Evolutionary conservation across 2,797 vertebrate genomes (phyloP), one percentile per base, ranked within the genome.

Genomic region (Danio aesculapii): DNA sequence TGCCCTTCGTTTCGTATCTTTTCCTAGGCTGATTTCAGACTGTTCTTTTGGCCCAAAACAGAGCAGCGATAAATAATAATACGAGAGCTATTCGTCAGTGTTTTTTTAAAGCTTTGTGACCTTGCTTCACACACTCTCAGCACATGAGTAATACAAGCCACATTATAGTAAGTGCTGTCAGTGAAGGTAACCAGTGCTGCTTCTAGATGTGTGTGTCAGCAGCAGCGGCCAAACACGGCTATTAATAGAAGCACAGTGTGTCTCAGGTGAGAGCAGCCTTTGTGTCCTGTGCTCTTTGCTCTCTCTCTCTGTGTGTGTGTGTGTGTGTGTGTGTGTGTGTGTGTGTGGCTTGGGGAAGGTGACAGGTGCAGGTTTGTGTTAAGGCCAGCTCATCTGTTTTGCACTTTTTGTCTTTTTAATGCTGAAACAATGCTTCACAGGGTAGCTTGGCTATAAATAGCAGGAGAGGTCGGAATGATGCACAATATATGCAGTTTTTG

Each of bases 181-280:
- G 74, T 82, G 68, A 71, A 82, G 81, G 75, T 63, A 82, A 82
- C 59, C 81, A 77, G 49, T 50, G 63, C 67, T 49, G 57, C 81
- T 71, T 64, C 67, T 77, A 71, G 74, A 77, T 55, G 17, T 53
- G 47, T 66, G 64, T 77, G 74, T 82, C 81, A 72, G 67, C 81
- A 77, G 58, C 72, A 68, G 53, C 53, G 64, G 63, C 50, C 43
- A 70, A 30, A 30, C 41, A 16, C 58, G 8, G 50, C 75, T 82
- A 77, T 77, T 77, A 77, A 72, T 77, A 82, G 81, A 71, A 64
- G n/a, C 19, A 66, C 17, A 19, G 74, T 47, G 67, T 55, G 74
- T 77, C 66, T 76, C 75, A 82, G 81, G 81, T 82, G 68, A 77
- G 64, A 71, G 74, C 75, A 72, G 79, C 66, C 71, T 75, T 75